Evolutionary conservation across 53 echinoderm and acorn worm species (phyloP).

Genomic region (Holothuria scabra): DNA sequence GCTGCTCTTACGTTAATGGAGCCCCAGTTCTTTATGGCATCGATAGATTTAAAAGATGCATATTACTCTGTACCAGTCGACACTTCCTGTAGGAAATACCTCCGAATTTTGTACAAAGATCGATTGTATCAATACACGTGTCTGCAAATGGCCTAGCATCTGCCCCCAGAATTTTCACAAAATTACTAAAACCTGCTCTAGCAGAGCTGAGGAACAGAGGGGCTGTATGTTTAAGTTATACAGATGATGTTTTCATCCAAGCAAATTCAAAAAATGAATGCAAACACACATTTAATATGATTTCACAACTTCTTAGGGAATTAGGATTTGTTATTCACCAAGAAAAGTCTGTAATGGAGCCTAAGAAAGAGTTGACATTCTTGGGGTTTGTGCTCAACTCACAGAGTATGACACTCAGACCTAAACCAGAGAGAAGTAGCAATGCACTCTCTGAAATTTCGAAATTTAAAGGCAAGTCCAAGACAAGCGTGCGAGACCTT

Average conservation of each 20-base stretch:
- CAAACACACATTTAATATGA: conserved; percentile 1
- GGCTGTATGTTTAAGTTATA: no score
- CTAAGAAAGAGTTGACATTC: conserved; percentile 16
- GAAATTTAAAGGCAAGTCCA: background rate
- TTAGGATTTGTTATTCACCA: conserved; percentile 37
- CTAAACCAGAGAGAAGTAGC: conserved; percentile 27
- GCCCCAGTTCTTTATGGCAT: conserved; percentile 11
- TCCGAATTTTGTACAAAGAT: conserved; percentile 15
- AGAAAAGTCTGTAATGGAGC: no score
- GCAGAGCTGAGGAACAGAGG: conserved; percentile 39
- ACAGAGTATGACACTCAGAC: conserved; percentile 8
- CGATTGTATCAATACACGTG: conserved; percentile 33
- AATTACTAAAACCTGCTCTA: conserved; percentile 29
- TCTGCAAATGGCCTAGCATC: conserved; percentile 31
- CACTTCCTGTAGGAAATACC: conserved; percentile 12
- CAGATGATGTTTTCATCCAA: no score
- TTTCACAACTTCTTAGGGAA: background rate
- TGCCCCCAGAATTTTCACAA: conserved; percentile 22
- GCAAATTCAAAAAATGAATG: conserved; percentile 21
- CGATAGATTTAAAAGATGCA: no score
- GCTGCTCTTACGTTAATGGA: conserved; percentile 3
- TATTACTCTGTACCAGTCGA: conserved; percentile 22
- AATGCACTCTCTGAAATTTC: no score
- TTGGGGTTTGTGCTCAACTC: conserved; percentile 39
- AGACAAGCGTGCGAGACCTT: background rate